Conservation (phyloP, 1,140 invertebrate genomes). For the Propsilocerus akamusi region DNA sequence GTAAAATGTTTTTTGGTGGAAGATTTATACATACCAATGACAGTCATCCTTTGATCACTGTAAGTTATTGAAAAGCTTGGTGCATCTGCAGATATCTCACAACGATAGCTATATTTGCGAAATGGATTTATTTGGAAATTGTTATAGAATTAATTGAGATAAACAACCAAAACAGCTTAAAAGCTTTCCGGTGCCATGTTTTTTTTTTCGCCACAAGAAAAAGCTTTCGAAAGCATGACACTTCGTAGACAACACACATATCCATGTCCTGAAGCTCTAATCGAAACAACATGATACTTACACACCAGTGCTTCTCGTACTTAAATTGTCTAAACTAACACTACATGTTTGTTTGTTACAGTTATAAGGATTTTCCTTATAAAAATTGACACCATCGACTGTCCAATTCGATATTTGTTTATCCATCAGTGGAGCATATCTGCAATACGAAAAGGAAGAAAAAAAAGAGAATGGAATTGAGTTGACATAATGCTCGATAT, state of each 20-base stretch:
- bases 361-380: neutral
- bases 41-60: neutral
- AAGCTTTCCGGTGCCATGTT: neutral
- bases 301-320: neutral
- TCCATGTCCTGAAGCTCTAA: too few species aligned
- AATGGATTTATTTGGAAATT: too few species aligned
- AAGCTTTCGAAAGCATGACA: too few species aligned
- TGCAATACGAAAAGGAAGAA: neutral
- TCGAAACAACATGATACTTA: neutral
- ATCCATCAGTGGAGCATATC: neutral
- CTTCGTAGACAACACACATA: too few species aligned
- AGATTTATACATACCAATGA: neutral
- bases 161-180: neutral
- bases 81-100: conserved; percentile 1
- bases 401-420: conserved; percentile 1
- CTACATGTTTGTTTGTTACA: neutral
- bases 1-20: neutral
- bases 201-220: too few species aligned
- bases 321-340: conserved; percentile 2
- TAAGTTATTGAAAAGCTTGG: neutral
- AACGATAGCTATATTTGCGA: neutral
- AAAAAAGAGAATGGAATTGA: neutral
- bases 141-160: too few species aligned
- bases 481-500: too few species aligned
- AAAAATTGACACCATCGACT: neutral